Conservation (phyloP, 2,888 invertebrate species). For the Rhamnusium bicolor region DNA sequence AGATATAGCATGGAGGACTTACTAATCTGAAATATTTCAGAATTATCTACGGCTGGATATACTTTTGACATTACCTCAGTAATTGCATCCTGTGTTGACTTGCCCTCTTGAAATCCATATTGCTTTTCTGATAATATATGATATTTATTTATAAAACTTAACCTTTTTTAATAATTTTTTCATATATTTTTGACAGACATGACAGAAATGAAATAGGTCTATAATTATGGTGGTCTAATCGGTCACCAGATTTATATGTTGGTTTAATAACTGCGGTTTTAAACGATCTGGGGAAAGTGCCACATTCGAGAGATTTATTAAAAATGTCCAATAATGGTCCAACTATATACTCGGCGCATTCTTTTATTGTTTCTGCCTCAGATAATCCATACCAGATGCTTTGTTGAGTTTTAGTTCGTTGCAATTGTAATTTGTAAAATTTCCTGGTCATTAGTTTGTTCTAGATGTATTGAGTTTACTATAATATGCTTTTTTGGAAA, state of each 20-base stretch:
- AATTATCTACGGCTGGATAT: too few relatives aligned
- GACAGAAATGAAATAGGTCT: conserved; percentile 11
- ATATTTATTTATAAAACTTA: conserved; percentile 7
- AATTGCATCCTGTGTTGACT: background rate
- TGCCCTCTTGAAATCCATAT: conserved; percentile 16
- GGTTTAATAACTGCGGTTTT: conserved; percentile 31
- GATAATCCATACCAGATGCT: conserved; percentile 22
- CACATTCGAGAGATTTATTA: conserved; percentile 17
- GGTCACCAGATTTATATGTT: conserved; percentile 24
- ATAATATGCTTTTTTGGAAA: background rate
- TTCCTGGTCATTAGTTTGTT: background rate
- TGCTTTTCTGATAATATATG: conserved; percentile 17
- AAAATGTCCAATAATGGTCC: conserved; percentile 6
- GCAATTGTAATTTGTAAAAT: conserved; percentile 14
- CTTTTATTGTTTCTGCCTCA: conserved; percentile 30
- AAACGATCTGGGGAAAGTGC: conserved; percentile 18
- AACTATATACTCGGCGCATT: conserved; percentile 2
- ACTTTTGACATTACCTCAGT: too few relatives aligned
- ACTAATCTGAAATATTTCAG: too few relatives aligned
- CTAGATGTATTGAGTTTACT: background rate
- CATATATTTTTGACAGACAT: conserved; percentile 23
- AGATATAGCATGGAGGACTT: too few relatives aligned
- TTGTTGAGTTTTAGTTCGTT: conserved; percentile 13
- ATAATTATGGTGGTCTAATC: background rate
- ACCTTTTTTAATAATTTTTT: conserved; percentile 22